Percentiles rank a stretch among this genome's conserved stretches.
Evolutionary conservation across 2,113 vertebrate species (phyloP).

Genomic region (Chamaea fasciata): DNA sequence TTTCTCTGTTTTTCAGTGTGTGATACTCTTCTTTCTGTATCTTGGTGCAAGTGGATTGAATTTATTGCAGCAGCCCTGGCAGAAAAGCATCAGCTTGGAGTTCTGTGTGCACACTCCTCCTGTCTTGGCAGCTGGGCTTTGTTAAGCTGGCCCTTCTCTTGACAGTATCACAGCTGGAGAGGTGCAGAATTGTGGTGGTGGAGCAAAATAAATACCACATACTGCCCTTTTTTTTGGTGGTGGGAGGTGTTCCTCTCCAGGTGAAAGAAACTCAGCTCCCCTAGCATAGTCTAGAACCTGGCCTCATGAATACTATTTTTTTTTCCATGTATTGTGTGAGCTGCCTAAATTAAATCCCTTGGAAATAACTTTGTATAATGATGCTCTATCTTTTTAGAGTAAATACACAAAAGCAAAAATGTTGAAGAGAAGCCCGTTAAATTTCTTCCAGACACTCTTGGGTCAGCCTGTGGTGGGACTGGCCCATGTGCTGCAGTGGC

Average conservation of each 20-base stretch:
- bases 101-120: not conserved
- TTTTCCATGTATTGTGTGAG: not conserved
- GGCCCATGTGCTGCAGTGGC: rapidly evolving
- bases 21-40: not conserved
- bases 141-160: not conserved
- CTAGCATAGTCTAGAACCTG: not conserved
- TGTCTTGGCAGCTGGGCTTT: not conserved
- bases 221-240: not conserved
- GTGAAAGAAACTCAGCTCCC: not conserved
- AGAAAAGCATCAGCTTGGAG: not conserved
- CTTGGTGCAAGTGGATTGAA: not conserved
- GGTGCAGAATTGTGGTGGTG: not conserved
- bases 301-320: not conserved
- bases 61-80: not conserved
- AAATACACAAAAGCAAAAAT: not conserved
- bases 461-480: not conserved
- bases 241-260: not conserved
- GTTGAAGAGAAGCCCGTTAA: not conserved
- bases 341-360: not conserved
- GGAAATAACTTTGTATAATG: not conserved
- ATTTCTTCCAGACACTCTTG: not conserved
- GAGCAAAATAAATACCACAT: not conserved
- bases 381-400: not conserved
- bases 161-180: not conserved
- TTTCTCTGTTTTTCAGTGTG: not conserved